phyloP scores from a whole-genome alignment of 2,113 vertebrate genomes.

The Gila orcuttii region DNA sequence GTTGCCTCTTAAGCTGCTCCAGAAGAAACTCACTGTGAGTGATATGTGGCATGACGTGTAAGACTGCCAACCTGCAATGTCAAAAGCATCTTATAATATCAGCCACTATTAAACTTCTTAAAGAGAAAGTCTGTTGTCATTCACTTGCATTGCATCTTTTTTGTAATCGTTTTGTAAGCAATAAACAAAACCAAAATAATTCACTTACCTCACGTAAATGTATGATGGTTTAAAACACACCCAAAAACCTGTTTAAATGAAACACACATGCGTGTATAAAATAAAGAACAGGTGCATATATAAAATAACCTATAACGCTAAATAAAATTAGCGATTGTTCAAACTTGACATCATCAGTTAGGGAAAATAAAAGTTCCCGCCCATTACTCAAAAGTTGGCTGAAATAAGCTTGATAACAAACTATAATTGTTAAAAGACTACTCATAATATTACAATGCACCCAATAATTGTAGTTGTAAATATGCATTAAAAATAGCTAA shows the following conservation, averaged over 20 bases:
- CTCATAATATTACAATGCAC: constrained; percentile 18
- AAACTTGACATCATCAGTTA: constrained; percentile 28
- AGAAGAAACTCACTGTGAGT: constrained; percentile 85
- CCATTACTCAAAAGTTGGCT: constrained; percentile 51
- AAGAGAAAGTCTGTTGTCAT: background rate
- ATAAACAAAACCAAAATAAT: constrained; percentile 12
- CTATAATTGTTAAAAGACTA: background rate
- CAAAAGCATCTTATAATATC: background rate
- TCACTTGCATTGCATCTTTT: background rate
- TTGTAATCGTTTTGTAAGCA: background rate
- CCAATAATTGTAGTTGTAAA: constrained; percentile 31
- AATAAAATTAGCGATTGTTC: background rate
- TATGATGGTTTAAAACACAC: background rate
- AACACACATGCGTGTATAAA: background rate
- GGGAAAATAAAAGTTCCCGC: constrained; percentile 64
- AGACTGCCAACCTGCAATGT: constrained; percentile 7
- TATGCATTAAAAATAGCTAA: background rate
- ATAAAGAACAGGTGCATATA: background rate
- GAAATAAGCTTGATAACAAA: constrained; percentile 27
- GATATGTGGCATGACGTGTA: constrained; percentile 46
- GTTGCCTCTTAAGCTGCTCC: constrained; percentile 83
- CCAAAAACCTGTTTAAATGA: constrained; percentile 18
- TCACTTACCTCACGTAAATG: background rate
- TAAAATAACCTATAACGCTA: background rate
- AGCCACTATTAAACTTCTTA: too few species aligned